Percentiles rank a stretch among this genome's conserved stretches.
These are phyloP conservation scores for Corydoras sp. DNA, from an alignment of 2,113 vertebrate species.

Conservation along the genomic window DNA sequence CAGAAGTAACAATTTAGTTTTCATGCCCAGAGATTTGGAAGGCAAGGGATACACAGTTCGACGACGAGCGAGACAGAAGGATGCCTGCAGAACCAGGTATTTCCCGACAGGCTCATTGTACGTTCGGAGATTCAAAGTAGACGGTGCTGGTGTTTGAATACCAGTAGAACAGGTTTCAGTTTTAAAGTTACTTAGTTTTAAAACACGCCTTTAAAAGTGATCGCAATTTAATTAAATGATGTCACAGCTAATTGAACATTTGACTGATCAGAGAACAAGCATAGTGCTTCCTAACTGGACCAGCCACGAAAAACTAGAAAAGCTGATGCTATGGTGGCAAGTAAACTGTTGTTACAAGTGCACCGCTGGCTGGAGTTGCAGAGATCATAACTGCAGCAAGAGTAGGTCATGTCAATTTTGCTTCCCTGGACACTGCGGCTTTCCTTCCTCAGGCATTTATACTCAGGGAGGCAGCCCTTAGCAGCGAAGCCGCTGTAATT, in stretches of 20 bases:
- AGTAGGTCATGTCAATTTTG: slow-evolving; percentile 50
- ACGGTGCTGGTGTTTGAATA: too few relatives aligned
- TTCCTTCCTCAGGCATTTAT: slow-evolving; percentile 39
- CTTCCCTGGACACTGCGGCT: slow-evolving; percentile 37
- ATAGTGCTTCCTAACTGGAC: slow-evolving; percentile 19
- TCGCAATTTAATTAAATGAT: too few relatives aligned
- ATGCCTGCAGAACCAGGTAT: too few relatives aligned
- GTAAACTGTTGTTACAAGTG: background rate
- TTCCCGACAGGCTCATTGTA: too few relatives aligned
- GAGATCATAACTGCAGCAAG: slow-evolving; percentile 55
- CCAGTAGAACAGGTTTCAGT: too few relatives aligned
- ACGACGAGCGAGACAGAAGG: too few relatives aligned
- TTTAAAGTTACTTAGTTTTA: too few relatives aligned
- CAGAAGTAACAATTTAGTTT: slow-evolving; percentile 61
- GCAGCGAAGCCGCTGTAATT: slow-evolving; percentile 45
- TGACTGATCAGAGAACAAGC: too few relatives aligned
- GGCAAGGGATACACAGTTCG: slow-evolving; percentile 38
- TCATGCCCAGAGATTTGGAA: slow-evolving; percentile 43
- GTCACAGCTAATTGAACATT: too few relatives aligned
- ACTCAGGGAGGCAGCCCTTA: slow-evolving; percentile 53
- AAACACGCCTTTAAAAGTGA: too few relatives aligned
- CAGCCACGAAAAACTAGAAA: slow-evolving; percentile 54
- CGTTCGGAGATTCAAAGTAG: too few relatives aligned
- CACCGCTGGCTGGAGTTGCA: slow-evolving; percentile 55
- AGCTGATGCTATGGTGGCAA: background rate